Evolutionary conservation across 2,888 invertebrate species (phyloP).

Genomic region (Drosophila nr. perissopoda): DNA sequence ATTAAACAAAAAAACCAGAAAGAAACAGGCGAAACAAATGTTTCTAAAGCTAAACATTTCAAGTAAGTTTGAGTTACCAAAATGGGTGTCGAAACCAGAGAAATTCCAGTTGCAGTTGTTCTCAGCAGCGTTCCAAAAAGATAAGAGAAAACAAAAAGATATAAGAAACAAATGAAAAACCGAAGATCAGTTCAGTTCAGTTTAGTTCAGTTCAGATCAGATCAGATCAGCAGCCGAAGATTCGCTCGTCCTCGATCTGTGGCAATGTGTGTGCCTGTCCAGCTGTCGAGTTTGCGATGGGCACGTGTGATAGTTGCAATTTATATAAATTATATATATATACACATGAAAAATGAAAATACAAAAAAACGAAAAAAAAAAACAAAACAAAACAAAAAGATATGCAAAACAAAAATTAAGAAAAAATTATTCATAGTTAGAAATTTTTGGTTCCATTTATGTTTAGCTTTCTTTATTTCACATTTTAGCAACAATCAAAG

Average conservation of each 20-base stretch:
- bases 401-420: slow-evolving; percentile 32
- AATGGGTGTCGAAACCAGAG: slow-evolving; percentile 23
- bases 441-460: slow-evolving; percentile 52
- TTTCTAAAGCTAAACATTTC: slow-evolving; percentile 51
- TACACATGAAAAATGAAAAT: slow-evolving; percentile 38
- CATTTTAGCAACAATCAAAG: slow-evolving; percentile 74
- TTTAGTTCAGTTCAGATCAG: slow-evolving; percentile 47
- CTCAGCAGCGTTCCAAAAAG: slow-evolving; percentile 66
- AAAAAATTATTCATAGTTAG: slow-evolving; percentile 62
- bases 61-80: slow-evolving; percentile 10
- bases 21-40: slow-evolving; percentile 36
- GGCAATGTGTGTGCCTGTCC: slow-evolving; percentile 76
- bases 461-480: slow-evolving; percentile 52
- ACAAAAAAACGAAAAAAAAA: slow-evolving; percentile 38
- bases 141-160: slow-evolving; percentile 13
- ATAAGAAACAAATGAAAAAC: slow-evolving; percentile 22
- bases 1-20: neutral
- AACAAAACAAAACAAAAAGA: slow-evolving; percentile 39
- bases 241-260: slow-evolving; percentile 65
- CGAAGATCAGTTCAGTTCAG: slow-evolving; percentile 51
- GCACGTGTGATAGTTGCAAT: slow-evolving; percentile 81
- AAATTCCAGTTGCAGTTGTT: slow-evolving; percentile 80
- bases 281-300: slow-evolving; percentile 55
- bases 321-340: slow-evolving; percentile 74
- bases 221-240: slow-evolving; percentile 65